Evolutionary conservation across 1,140 invertebrate genomes (phyloP), one percentile per base, ranked within the genome.

Genomic region (Rhyzopertha dominica): DNA sequence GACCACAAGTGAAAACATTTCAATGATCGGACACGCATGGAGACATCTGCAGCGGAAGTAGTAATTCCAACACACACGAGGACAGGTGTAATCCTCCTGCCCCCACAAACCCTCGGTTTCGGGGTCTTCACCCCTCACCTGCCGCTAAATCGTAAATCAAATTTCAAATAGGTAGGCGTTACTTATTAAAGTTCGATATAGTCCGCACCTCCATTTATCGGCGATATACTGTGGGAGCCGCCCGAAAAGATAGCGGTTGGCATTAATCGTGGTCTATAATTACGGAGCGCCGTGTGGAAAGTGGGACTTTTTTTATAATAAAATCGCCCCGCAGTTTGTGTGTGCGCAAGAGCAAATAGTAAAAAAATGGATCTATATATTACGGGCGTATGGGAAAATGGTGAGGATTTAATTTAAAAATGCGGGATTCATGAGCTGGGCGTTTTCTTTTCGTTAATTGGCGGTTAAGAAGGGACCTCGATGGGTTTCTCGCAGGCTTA

Each of bases 141-240:
- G 61, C 53, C 56, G 23, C 29, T 38, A 54, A 61, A 57, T 62
- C 63, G 61, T 66, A 66, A 66, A 66, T 66, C 64, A 66, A 64
- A 66, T 62, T 63, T 55, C 56, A 66, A 66, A 66, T 66, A 64
- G 63, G 59, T 65, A 62, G 64, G 64, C 62, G 62, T 63, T 56
- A 60, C 60, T 63, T 65, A 62, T 62, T 65, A 66, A 65, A 56
- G 59, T 51, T 35, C 45, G 53, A 61, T 64, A 54, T 53, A 54
- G 48, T 53, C 29, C 38, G 29, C 39, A 42, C 19, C 47, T 30
- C 31, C 41, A 49, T 54, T 42, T 43, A 3, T 16, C 34, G 30
- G 34, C 23, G 34, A 32, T 23, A 23, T 12, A 8, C 36, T 5
- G 26, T 29, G 30, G 12, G 13, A 25, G 10, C 23, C 12, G 12